Evolutionary conservation across 2,797 vertebrate species (phyloP).

Genomic region (Nyctalus aviator): DNA sequence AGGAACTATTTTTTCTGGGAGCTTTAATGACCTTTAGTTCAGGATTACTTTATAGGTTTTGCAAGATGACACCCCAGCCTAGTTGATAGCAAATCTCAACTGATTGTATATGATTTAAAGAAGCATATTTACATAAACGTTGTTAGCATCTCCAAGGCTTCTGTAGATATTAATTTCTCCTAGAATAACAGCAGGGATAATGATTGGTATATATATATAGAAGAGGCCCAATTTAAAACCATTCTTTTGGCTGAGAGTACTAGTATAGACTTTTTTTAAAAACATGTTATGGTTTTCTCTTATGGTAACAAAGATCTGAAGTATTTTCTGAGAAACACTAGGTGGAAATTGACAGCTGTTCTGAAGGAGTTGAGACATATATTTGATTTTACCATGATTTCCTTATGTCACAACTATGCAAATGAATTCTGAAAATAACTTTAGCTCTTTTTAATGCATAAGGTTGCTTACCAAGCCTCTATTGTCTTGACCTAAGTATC

Average conservation of each 20-base stretch:
- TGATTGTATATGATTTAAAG: constrained; percentile 54
- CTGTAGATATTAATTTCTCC: constrained; percentile 59
- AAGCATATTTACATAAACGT: constrained; percentile 62
- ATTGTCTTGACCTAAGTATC: background rate
- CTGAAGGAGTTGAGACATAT: background rate
- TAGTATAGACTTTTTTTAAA: background rate
- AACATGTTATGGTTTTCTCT: background rate
- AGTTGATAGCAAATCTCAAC: constrained; percentile 49
- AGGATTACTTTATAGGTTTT: constrained; percentile 66
- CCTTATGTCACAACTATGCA: background rate
- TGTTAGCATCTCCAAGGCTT: constrained; percentile 10
- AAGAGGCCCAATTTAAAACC: constrained; percentile 15
- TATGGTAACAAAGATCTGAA: background rate
- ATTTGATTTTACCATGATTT: constrained; percentile 53
- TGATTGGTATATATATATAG: background rate
- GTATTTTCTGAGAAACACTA: background rate
- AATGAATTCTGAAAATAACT: constrained; percentile 4
- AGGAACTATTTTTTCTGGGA: constrained; percentile 49
- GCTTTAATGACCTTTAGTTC: background rate
- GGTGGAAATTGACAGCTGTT: constrained; percentile 40
- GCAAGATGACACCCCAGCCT: constrained; percentile 72
- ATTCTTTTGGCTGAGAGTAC: background rate
- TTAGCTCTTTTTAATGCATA: background rate
- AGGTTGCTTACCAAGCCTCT: background rate
- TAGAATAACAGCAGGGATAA: constrained; percentile 14